Conservation (phyloP, 2,113 vertebrate species). For the Etia nguti region DNA sequence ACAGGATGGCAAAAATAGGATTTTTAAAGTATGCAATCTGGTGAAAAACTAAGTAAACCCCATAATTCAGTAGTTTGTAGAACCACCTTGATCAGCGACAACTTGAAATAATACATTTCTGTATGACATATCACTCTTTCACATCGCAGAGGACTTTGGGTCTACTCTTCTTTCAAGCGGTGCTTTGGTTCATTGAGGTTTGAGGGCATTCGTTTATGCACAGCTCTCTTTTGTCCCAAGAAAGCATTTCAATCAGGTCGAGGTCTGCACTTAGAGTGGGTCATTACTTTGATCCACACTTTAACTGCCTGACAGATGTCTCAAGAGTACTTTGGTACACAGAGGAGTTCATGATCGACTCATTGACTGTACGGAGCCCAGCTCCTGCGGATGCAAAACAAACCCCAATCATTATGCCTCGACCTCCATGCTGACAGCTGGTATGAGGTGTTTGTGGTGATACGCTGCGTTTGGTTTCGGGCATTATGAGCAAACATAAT, state of each 20-base stretch:
- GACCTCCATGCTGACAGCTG: background rate
- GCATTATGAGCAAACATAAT: background rate
- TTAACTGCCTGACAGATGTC: background rate
- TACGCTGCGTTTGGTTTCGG: background rate
- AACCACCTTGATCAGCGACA: background rate
- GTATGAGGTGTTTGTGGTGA: background rate
- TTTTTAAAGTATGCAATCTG: background rate
- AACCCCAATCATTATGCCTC: background rate
- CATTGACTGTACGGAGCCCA: background rate
- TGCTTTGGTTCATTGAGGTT: background rate
- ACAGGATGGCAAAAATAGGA: background rate
- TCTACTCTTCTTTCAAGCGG: background rate
- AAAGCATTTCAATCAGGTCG: background rate
- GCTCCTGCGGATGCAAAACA: too few species aligned
- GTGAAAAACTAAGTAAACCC: background rate
- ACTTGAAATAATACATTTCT: background rate
- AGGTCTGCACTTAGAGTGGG: background rate
- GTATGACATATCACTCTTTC: background rate
- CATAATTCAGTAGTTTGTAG: background rate
- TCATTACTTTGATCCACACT: background rate
- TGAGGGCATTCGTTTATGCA: background rate
- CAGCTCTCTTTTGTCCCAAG: background rate
- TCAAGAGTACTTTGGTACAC: background rate
- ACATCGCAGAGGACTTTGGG: background rate
- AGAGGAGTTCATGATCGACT: background rate